Percentiles rank a stretch among this genome's conserved stretches.
Conservation (phyloP, 2,888 invertebrate species). For the Idaea dimidiata region DNA sequence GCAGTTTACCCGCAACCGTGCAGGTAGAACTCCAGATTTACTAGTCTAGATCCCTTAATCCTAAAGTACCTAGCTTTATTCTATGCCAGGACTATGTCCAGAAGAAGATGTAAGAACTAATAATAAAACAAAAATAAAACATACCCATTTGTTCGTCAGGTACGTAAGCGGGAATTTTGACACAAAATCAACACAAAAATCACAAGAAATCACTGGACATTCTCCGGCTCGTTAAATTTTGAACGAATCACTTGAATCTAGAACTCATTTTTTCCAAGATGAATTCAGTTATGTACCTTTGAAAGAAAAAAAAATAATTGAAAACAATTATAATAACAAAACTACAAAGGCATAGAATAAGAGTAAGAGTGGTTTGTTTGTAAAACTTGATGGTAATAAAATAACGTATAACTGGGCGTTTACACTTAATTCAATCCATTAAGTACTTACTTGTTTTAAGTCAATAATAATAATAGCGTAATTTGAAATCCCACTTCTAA, state of each 20-base stretch:
- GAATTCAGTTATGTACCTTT: constrained; percentile 34
- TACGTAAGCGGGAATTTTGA: constrained; percentile 69
- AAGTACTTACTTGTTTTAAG: constrained; percentile 34
- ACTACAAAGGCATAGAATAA: constrained; percentile 14
- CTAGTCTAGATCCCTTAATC: too few species aligned
- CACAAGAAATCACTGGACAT: constrained; percentile 42
- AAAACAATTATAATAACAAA: constrained; percentile 17
- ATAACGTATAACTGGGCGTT: too few species aligned
- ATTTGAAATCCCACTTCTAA: constrained; percentile 6
- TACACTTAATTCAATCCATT: background rate
- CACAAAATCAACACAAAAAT: constrained; percentile 39
- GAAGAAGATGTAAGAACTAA: constrained; percentile 17
- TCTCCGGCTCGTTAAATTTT: constrained; percentile 13
- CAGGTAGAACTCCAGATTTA: too few species aligned
- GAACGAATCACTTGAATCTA: constrained; percentile 29
- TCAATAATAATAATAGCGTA: background rate
- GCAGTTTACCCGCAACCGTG: too few species aligned
- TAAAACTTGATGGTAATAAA: too few species aligned
- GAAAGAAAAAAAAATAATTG: constrained; percentile 42
- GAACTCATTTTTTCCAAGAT: constrained; percentile 41
- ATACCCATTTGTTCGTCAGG: constrained; percentile 73
- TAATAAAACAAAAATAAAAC: constrained; percentile 26
- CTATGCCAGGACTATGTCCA: background rate
- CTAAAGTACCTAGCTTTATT: too few species aligned
- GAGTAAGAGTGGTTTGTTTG: background rate